Base-by-base conservation (phyloP, 2,888 invertebrate species). In the Dasypogon diadema region DNA sequence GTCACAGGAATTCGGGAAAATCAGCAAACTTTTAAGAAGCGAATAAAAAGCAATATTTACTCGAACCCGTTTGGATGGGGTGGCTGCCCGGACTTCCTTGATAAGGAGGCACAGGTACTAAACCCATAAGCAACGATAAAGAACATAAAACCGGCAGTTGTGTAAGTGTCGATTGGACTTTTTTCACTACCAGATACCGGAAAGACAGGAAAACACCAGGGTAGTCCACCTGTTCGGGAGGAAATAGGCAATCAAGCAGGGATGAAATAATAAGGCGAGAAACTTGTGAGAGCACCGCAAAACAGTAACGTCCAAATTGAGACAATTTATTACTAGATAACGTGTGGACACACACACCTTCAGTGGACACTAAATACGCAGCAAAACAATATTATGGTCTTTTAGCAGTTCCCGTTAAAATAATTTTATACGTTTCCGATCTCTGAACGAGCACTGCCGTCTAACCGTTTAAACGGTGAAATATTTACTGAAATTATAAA, bases 271-370 rank as follows among this genome's bases (percentile, higher is more conserved):
- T 37, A 12, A 60, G 21, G 0, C 16, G 60, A 16, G 42, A n/a
- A 16, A n/a, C 18, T 2, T 30, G 14, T n/a, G 26, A 60, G 37
- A 37, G n/a, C n/a, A 16, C 60, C 60, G 37, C 60, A 60, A 60
- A n/a, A 60, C 37, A 10, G 34, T 30, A 60, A 37, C 21, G 37
- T 60, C 37, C 34, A 60, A 6, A 30, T n/a, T 14, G 14, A 21
- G 21, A n/a, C 10, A 60, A 60, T 60, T 37, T 60, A 60, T 60
- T 12, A 42, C 60, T 16, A 18, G 60, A 34, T 37, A 60, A 60
- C 60, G 37, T 34, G 37, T 37, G 60, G 37, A 58, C 58, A 60
- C 60, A 22, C 60, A 60, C 60, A 14, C 37, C 18, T 30, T 16
- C 60, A 42, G 18, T 16, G 18, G 18, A 16, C 51, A 34, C 34